Evolutionary conservation across 2,797 vertebrate species (phyloP), one percentile per base, ranked within the genome.

Genomic region (Meriones psammophilus): DNA sequence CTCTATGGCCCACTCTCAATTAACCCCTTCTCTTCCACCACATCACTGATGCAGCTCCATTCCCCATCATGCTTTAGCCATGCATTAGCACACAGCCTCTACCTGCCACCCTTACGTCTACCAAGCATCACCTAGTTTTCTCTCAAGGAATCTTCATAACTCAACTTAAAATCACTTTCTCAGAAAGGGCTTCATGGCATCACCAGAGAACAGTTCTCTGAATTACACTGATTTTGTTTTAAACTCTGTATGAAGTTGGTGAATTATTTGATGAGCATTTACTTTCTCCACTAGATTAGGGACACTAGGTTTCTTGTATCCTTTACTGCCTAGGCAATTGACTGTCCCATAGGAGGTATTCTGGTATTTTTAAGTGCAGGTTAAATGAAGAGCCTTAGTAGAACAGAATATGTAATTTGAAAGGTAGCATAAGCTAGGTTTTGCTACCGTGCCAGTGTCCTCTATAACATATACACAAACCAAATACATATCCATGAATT

Each of bases 131-230:
- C 54, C 46, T 88, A 76, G n/a, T 39, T 84, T 79, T 8, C 58
- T 33, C 56, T 91, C 36, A 22, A 54, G 62, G 42, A 26, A 26
- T 77, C 54, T 69, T 50, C 0, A 0, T 68, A 92, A 87, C 24
- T 90, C 46, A 92, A 28, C 13, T 90, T 69, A 71, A 46, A 88
- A 74, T 88, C 6, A 5, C 39, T 89, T 97, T 92, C 85, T 78
- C 18, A 20, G 42, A 74, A 83, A 79, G n/a, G 0, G 12, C 26
- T 89, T 91, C 10, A 81, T 8, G 9, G 92, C 28, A 46, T 68
- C 20, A 12, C 24, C 9, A 6, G 68, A 42, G 12, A 1, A 30
- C 13, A 39, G 73, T 94, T 91, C 77, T 54, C 46, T 83, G 74
- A 56, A 77, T 3, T 62, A 3, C 22, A 58, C 62, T 79, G 17